A percentile compares a stretch with the other conserved stretches of the same genome.
phyloP scores from a whole-genome alignment of 2,888 invertebrate genomes.

The Conchocele bisecta region DNA sequence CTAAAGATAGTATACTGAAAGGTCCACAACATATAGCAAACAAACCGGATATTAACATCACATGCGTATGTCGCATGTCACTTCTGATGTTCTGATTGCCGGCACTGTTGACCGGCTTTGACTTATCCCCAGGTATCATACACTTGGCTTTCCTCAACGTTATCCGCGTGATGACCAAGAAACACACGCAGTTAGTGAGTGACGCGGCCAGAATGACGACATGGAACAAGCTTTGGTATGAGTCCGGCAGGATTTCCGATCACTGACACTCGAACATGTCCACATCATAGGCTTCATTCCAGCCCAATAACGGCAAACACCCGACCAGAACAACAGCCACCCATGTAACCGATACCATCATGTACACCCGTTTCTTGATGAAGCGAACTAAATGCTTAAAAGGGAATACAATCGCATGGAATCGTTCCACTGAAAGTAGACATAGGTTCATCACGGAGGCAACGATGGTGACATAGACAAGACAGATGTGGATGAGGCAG shows the following conservation, averaged over 20 bases:
- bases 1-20: slow-evolving; percentile 10
- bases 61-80: slow-evolving; percentile 7
- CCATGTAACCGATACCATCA: not conserved
- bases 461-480: not conserved
- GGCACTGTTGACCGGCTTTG: not conserved
- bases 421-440: not conserved
- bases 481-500: not conserved
- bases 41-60: slow-evolving; percentile 12
- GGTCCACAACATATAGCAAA: slow-evolving; percentile 18
- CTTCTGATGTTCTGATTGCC: not conserved
- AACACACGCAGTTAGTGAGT: not conserved
- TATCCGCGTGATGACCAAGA: slow-evolving; percentile 1
- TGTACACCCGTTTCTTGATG: not conserved
- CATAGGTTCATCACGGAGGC: slow-evolving; percentile 1
- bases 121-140: not conserved
- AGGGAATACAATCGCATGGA: slow-evolving; percentile 1
- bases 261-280: no score
- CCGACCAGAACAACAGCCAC: not conserved
- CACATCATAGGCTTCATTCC: no score
- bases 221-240: not conserved
- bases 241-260: not conserved
- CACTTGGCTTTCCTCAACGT: not conserved
- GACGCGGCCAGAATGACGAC: not conserved
- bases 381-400: not conserved
- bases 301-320: not conserved